A percentile compares a stretch with the other conserved stretches of the same genome.
Conservation (phyloP, 2,888 invertebrate genomes). For the Ophonus ardosiacus region DNA sequence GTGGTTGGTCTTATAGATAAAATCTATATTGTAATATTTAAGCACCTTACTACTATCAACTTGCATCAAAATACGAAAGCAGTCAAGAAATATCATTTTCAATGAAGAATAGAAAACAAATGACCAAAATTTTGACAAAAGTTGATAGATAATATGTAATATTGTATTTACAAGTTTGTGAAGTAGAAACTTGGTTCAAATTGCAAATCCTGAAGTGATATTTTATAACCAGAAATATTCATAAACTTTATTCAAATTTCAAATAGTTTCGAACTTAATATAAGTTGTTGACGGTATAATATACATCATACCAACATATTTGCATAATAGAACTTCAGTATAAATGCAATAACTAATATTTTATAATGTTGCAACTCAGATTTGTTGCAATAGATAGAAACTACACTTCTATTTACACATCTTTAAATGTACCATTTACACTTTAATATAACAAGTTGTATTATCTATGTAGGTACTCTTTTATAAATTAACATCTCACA, state of each 20-base stretch:
- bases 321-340: neutral
- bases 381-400: neutral
- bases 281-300: neutral
- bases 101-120: too few species aligned
- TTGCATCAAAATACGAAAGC: too few species aligned
- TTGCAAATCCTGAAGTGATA: neutral
- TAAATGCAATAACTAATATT: neutral
- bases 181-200: neutral
- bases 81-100: too few species aligned
- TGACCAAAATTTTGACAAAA: too few species aligned
- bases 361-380: neutral
- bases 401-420: neutral
- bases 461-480: too few species aligned
- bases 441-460: too few species aligned
- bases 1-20: neutral
- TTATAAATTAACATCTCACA: too few species aligned
- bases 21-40: neutral
- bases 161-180: neutral
- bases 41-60: too few species aligned
- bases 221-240: neutral
- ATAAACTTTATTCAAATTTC: neutral
- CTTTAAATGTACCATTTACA: neutral
- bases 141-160: neutral
- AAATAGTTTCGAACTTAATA: neutral
- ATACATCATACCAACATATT: neutral